phyloP scores from a whole-genome alignment of 2,113 vertebrate species.

The Podiceps cristatus region DNA sequence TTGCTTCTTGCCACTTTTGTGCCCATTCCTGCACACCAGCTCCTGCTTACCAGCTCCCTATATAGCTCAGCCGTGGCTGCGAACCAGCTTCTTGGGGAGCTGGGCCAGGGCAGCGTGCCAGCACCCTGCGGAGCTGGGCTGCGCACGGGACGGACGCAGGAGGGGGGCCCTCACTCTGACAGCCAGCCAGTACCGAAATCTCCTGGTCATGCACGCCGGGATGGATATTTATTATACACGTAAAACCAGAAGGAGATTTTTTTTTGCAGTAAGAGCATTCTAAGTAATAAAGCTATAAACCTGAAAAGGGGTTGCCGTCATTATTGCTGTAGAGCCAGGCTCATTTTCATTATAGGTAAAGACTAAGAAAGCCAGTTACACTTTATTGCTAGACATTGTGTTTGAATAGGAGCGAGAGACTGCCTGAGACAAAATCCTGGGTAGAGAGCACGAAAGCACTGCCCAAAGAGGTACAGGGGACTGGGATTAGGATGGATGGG shows the following conservation, averaged over 20 bases:
- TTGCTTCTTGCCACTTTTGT: not conserved
- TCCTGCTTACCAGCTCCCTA: not conserved
- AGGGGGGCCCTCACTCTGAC: not conserved
- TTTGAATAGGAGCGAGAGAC: not conserved
- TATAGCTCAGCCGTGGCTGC: not conserved
- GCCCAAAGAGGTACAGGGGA: not conserved
- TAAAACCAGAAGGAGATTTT: not conserved
- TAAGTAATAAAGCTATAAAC: not conserved
- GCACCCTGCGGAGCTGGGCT: not conserved
- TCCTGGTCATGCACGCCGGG: fast-evolving
- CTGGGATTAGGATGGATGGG: not conserved
- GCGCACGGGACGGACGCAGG: fast-evolving
- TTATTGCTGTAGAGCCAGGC: not conserved
- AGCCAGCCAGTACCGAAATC: not conserved
- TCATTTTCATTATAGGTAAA: not conserved
- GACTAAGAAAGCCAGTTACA: not conserved
- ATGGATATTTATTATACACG: fast-evolving
- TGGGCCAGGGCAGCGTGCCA: not conserved
- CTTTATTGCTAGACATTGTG: not conserved
- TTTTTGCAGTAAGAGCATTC: not conserved
- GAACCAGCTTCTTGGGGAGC: not conserved
- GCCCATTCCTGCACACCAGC: not conserved
- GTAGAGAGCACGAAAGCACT: not conserved
- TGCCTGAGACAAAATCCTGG: not conserved
- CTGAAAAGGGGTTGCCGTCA: not conserved